Evolutionary conservation across 2,888 invertebrate genomes (phyloP).

Genomic region (Ochlodes sylvanus): DNA sequence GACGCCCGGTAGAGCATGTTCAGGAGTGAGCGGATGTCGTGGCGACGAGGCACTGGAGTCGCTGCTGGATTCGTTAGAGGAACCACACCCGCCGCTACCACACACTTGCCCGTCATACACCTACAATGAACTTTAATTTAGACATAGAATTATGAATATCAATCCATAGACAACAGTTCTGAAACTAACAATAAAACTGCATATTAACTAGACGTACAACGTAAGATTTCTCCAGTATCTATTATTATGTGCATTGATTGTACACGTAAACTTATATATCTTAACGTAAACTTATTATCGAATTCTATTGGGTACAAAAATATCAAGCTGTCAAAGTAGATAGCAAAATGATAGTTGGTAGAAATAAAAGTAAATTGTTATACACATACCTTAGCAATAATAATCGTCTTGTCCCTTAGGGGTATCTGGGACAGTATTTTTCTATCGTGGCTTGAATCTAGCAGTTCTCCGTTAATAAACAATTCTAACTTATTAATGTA

Average conservation of each 20-base stretch:
- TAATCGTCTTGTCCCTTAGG: slow-evolving; percentile 94
- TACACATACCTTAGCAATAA: slow-evolving; percentile 75
- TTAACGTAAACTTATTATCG: too few relatives aligned
- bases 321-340: too few relatives aligned
- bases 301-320: too few relatives aligned
- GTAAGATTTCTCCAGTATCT: too few relatives aligned
- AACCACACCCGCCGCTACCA: slow-evolving; percentile 79
- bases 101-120: slow-evolving; percentile 80
- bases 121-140: slow-evolving; percentile 46
- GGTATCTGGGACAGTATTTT: slow-evolving; percentile 94
- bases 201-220: too few relatives aligned
- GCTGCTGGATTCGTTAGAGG: slow-evolving; percentile 93
- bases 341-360: too few relatives aligned
- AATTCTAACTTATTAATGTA: slow-evolving; percentile 96
- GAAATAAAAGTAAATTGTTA: background rate
- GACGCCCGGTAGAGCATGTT: slow-evolving; percentile 95
- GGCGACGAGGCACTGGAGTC: slow-evolving; percentile 98
- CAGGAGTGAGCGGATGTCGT: slow-evolving; percentile 94
- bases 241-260: too few relatives aligned
- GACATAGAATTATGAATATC: too few relatives aligned
- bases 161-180: too few relatives aligned
- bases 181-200: too few relatives aligned
- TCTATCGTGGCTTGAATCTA: slow-evolving; percentile 94
- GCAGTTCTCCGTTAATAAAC: slow-evolving; percentile 94
- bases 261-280: too few relatives aligned